These are phyloP conservation scores for Lichenostomus cassidix DNA, from an alignment of 2,113 vertebrate species.

Conservation along the genomic window DNA sequence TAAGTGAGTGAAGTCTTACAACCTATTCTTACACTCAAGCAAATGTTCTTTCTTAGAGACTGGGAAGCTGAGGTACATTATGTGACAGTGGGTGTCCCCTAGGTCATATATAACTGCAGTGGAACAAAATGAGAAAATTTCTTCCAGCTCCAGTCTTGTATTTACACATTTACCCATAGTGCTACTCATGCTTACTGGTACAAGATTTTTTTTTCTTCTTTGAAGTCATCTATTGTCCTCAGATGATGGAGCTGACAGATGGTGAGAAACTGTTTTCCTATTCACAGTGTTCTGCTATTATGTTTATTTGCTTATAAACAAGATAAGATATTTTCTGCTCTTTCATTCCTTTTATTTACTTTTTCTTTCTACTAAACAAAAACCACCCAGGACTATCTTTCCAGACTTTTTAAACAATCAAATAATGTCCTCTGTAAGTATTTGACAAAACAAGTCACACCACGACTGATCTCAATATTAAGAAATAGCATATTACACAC, in stretches of 20 bases:
- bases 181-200: neutral
- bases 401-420: neutral
- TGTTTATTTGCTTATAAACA: neutral
- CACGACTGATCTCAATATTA: neutral
- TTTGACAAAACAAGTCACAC: neutral
- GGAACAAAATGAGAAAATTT: neutral
- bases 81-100: neutral
- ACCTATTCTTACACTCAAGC: neutral
- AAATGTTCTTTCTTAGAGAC: neutral
- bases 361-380: neutral
- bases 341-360: neutral
- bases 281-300: neutral
- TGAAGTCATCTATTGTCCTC: neutral
- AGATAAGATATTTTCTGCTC: neutral
- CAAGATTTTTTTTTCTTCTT: neutral
- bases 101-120: neutral
- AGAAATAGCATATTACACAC: neutral
- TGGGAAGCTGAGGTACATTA: neutral
- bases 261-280: neutral
- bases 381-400: neutral
- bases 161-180: neutral
- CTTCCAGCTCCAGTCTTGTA: neutral
- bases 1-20: neutral
- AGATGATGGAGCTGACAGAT: neutral
- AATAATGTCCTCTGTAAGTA: neutral